Evolutionary conservation across 2,888 invertebrate species (phyloP).

Genomic region (Matsumyia berberina): DNA sequence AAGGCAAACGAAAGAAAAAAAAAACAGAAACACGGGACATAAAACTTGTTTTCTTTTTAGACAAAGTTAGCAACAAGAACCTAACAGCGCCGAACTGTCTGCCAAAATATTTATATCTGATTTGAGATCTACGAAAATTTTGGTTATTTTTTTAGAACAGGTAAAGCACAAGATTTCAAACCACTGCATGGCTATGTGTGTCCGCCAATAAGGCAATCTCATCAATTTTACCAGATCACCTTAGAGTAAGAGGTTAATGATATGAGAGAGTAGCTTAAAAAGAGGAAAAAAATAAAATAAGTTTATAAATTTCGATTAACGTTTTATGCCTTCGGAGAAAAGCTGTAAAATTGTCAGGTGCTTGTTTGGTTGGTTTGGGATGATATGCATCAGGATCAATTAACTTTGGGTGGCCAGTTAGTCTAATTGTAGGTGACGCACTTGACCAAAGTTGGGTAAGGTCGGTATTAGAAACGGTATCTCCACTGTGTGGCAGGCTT

Average conservation of each 20-base stretch:
- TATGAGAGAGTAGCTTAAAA: conserved; percentile 7
- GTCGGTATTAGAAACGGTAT: neutral
- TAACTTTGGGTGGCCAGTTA: conserved; percentile 4
- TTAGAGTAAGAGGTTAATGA: conserved; percentile 10
- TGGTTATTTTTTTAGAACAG: neutral
- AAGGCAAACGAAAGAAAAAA: neutral
- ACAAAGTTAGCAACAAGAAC: conserved; percentile 8
- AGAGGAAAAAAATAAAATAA: neutral
- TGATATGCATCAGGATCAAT: conserved; percentile 7
- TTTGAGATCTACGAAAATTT: conserved; percentile 1
- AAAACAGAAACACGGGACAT: neutral
- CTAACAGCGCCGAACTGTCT: conserved; percentile 39
- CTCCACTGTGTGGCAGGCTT: too few species aligned
- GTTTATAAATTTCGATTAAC: conserved; percentile 13
- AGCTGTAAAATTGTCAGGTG: conserved; percentile 15
- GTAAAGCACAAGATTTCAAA: neutral
- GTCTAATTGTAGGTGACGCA: neutral
- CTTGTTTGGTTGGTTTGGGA: neutral
- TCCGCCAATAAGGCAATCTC: conserved; percentile 6
- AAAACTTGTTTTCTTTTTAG: conserved; percentile 6
- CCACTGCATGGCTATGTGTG: conserved; percentile 3
- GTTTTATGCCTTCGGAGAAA: conserved; percentile 34
- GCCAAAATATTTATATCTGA: conserved; percentile 12
- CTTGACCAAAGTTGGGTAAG: conserved; percentile 2
- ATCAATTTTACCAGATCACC: conserved; percentile 8